Conservation (phyloP, 2,797 vertebrate genomes). For the Lutjanus argentimaculatus region DNA sequence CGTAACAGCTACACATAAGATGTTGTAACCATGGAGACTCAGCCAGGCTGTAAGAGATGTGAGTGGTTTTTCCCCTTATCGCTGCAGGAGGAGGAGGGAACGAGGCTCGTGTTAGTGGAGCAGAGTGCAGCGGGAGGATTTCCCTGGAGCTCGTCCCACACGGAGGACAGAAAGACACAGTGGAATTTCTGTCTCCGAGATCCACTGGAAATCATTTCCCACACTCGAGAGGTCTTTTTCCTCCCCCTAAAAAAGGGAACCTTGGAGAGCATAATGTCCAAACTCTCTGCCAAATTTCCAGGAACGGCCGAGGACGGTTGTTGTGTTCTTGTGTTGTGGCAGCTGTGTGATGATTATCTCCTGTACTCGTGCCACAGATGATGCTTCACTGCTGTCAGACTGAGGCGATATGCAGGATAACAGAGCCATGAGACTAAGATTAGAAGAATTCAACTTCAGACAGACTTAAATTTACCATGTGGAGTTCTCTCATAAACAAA, state of each 20-base stretch:
- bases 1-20: slow-evolving; percentile 51
- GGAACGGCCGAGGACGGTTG: slow-evolving; percentile 9
- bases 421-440: not conserved
- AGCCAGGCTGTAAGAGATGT: slow-evolving; percentile 16
- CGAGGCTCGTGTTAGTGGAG: slow-evolving; percentile 33
- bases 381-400: slow-evolving; percentile 26
- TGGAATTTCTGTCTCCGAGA: slow-evolving; percentile 52
- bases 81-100: slow-evolving; percentile 33
- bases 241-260: slow-evolving; percentile 16
- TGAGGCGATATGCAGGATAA: slow-evolving; percentile 11
- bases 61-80: slow-evolving; percentile 32
- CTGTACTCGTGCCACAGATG: not conserved
- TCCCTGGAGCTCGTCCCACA: slow-evolving; percentile 55
- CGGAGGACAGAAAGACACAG: slow-evolving; percentile 35
- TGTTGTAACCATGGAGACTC: slow-evolving; percentile 72
- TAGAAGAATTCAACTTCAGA: not conserved
- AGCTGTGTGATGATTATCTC: slow-evolving; percentile 7
- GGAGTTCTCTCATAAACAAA: not conserved
- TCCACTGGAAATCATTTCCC: slow-evolving; percentile 66
- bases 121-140: slow-evolving; percentile 37
- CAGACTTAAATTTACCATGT: not conserved
- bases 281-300: slow-evolving; percentile 62
- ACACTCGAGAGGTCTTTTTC: slow-evolving; percentile 33
- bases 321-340: slow-evolving; percentile 11
- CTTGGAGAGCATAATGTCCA: slow-evolving; percentile 22